A percentile compares a stretch with the other conserved stretches of the same genome.
Conservation (phyloP, 2,797 vertebrate genomes). For the Poeciliopsis paucimaculata region DNA sequence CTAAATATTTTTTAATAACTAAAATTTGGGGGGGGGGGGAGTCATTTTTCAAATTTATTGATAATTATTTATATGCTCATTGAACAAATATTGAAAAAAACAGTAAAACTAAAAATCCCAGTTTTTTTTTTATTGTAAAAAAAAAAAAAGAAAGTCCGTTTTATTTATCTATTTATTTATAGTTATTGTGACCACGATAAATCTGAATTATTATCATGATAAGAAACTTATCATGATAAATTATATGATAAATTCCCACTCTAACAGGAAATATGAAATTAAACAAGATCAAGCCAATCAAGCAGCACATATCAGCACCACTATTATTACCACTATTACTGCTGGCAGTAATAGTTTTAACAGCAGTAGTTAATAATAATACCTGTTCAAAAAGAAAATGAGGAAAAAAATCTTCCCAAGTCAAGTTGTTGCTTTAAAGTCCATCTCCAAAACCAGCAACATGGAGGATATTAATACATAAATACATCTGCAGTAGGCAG, state of each 20-base stretch:
- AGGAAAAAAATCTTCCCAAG: neutral
- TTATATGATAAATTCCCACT: too few species aligned
- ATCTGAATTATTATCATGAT: too few species aligned
- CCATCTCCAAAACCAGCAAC: neutral
- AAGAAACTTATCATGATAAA: too few species aligned
- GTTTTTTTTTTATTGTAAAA: neutral
- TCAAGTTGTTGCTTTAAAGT: neutral
- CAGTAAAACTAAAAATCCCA: too few species aligned
- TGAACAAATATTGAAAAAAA: too few species aligned
- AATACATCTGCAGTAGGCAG: neutral
- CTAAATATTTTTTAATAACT: too few species aligned
- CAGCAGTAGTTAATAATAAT: neutral
- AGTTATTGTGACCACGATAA: too few species aligned
- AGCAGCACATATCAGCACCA: neutral
- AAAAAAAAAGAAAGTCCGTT: neutral
- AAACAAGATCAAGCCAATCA: neutral
- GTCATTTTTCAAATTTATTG: too few species aligned
- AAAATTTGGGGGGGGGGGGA: too few species aligned
- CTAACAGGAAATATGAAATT: neutral
- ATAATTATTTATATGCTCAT: too few species aligned
- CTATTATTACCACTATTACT: neutral
- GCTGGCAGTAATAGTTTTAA: too few species aligned
- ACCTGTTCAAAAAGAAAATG: neutral
- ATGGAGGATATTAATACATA: neutral
- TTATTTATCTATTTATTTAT: too few species aligned